Base-by-base conservation (phyloP, 2,888 invertebrate species). In the Antitype chi region DNA sequence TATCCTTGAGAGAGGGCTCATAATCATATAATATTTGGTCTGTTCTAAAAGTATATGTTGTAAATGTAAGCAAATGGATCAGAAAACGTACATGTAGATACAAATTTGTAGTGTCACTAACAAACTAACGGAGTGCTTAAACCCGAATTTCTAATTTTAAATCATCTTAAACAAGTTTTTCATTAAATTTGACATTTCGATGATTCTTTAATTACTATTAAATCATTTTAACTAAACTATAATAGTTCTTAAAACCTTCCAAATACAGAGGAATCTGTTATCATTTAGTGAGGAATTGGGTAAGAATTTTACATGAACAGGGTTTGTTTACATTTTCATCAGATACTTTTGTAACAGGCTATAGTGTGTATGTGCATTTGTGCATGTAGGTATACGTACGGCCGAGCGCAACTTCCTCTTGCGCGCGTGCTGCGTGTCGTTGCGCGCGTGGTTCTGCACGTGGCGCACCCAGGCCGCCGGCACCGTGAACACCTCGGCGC, bases 391-490 rank as follows among this genome's bases (percentile, higher is more conserved):
- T 67, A 20, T 81, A 94, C 94, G 91, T 70, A 97, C 97, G 49
- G 94, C 95, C 2, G 96, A 96, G 87, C 97, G 95, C 77, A 95
- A 95, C 81, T 98, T 97, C 93, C 98, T 91, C 93, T 97, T 97
- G 92, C 97, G 90, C 90, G 97, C 97, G 70, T 96, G 97, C 74
- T 94, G 95, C 73, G 96, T 92, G 88, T 97, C 97, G 94, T 97
- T 95, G 90, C 97, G 97, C 3, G 98, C 98, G 93, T 98, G 98
- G 4, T 97, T 97, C 94, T 98, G 98, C 92, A 98, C 98, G 94
- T 98, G 98, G 53, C 98, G 97, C 84, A 98, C 98, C 98, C 98
- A 98, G 80, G 98, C 98, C 25, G 98, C 98, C 76, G 98, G 98
- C 89, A 98, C 97, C 74, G 98, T 98, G 94, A 98, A 98, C 84